Evolutionary conservation across 2,888 invertebrate species (phyloP).

Genomic region (Callyntrura sp.): DNA sequence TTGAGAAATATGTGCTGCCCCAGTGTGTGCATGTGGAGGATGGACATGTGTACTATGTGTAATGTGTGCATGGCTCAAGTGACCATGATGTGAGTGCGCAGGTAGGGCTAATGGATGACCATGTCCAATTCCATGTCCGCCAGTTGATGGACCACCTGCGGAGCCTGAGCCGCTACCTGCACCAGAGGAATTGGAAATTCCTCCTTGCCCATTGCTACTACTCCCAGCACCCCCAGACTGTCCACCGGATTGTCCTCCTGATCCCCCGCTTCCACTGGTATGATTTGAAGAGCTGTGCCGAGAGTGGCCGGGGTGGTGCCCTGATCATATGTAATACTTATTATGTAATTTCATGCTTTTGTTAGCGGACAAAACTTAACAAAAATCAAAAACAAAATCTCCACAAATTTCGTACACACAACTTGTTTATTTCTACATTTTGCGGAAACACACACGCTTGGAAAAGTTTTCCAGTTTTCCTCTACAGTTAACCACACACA

Average conservation of each 20-base stretch:
- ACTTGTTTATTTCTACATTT: conserved; percentile 5
- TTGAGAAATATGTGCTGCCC: conserved; percentile 71
- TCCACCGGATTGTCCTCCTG: conserved; percentile 60
- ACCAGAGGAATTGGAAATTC: conserved; percentile 65
- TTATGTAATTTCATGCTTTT: conserved; percentile 70
- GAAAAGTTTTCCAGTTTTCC: not conserved
- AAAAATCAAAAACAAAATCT: conserved; percentile 4
- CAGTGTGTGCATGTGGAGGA: conserved; percentile 79
- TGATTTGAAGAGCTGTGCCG: conserved; percentile 78
- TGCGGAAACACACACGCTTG: not conserved
- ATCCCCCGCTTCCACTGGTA: conserved; percentile 72
- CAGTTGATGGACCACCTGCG: conserved; percentile 27
- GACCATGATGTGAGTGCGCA: conserved; percentile 80
- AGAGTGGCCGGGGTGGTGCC: conserved; percentile 79
- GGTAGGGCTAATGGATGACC: conserved; percentile 76
- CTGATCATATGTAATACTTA: conserved; percentile 73
- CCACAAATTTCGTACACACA: not conserved
- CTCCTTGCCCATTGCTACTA: conserved; percentile 64
- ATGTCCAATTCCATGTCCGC: conserved; percentile 68
- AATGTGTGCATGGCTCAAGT: conserved; percentile 75
- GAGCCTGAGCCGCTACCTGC: conserved; percentile 53
- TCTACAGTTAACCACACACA: not conserved
- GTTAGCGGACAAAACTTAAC: conserved; percentile 64
- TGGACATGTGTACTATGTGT: conserved; percentile 73
- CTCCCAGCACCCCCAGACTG: not conserved